Evolutionary conservation across 1,140 invertebrate genomes (phyloP).

Genomic region (Aphaenogaster floridana): DNA sequence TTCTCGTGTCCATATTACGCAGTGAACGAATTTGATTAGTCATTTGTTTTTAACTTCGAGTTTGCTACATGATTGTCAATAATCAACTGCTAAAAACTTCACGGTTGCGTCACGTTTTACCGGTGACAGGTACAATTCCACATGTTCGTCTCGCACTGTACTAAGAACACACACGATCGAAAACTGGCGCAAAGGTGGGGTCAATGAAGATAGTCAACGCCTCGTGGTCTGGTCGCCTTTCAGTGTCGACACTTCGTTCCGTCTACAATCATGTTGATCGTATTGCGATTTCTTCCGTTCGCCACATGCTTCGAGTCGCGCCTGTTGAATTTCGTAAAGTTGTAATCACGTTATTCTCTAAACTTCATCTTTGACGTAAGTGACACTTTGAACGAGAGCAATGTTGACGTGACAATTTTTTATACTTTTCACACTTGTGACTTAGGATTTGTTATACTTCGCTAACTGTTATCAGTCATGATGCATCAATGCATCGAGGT

Average conservation of each 20-base stretch:
- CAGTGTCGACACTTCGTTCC: conserved; percentile 71
- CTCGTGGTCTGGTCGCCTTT: conserved; percentile 71
- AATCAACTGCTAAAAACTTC: not conserved
- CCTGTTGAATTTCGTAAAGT: conserved; percentile 5
- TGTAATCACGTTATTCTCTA: not conserved
- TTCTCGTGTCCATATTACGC: not conserved
- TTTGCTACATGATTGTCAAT: not conserved
- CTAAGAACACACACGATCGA: conserved; percentile 29
- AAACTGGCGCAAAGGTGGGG: conserved; percentile 64
- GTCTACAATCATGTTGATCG: conserved; percentile 43
- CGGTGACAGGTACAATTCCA: not conserved
- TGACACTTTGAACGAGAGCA: not conserved
- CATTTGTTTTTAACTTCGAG: not conserved
- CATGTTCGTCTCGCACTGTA: not conserved
- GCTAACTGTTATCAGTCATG: not conserved
- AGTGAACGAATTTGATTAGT: not conserved
- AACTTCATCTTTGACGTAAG: conserved; percentile 14
- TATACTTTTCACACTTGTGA: not conserved
- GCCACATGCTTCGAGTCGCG: not conserved
- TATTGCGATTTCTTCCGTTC: conserved; percentile 10
- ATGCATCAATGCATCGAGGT: not conserved
- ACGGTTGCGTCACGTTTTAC: not conserved
- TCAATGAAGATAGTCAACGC: conserved; percentile 69
- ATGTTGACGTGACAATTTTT: conserved; percentile 3
- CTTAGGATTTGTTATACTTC: not conserved